Evolutionary conservation across 1,140 invertebrate genomes (phyloP), one percentile per base, ranked within the genome.

Genomic region (Euwallacea similis): DNA sequence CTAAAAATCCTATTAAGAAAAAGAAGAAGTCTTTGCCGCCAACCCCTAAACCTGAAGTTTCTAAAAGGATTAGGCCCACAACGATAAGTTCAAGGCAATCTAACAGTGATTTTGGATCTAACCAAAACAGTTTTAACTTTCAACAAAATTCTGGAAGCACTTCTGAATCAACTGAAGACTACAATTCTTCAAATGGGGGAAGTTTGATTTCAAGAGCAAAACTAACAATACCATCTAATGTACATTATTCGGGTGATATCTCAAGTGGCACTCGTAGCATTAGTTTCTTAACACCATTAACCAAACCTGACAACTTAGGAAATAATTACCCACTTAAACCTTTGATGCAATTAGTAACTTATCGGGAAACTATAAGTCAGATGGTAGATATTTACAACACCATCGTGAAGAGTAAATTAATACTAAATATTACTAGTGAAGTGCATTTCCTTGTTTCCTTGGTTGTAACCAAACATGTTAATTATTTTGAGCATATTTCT

Each of bases 371-470:
- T 56, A 74, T 87, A 13, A 77, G 86, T 75, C 77, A 81, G 41
- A 73, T 87, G 9, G 78, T 81, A 15, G 44, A 78, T 47, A 65
- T 87, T 43, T 88, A 88, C 73, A 80, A 76, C 70, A 72, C 72
- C 67, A 78, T 85, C 46, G 76, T 85, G 46, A 77, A 81, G 59
- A 69, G 80, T 56, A 84, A 86, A 77, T 79, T 87, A 43, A 82
- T 87, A 41, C 76, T 85, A 11, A 88, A 87, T 80, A 77, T 86
- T 11, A 83, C 85, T 73, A 83, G 84, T 65, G 87, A 88, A 80
- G 77, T 89, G 42, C 86, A 87, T 79, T 88, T 88, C 78, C 75
- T 88, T 7, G 80, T 87, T 54, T 82, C 85, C 21, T 78, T 89
- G 15, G 75, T 88, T 15, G 59, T 81, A 11, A 73, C 42, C 43